A percentile compares a stretch with the other conserved stretches of the same genome.
phyloP scores from a whole-genome alignment of 2,113 vertebrate genomes.

The Crotalus helleri region DNA sequence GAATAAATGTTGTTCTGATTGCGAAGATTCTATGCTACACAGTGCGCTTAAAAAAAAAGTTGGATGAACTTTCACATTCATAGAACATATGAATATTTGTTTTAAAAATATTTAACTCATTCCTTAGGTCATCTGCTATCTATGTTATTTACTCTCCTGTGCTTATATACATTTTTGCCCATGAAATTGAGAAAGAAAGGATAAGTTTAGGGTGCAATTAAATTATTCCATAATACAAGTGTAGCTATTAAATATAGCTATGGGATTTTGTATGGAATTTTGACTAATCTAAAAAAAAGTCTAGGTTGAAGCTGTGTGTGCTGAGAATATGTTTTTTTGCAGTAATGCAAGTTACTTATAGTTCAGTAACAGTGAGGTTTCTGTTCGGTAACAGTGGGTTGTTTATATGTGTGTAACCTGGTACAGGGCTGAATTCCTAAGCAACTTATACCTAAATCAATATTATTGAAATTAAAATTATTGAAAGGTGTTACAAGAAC shows the following conservation, averaged over 20 bases:
- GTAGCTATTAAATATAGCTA: constrained; percentile 38
- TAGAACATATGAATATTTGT: not conserved
- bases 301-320: constrained; percentile 47
- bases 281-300: constrained; percentile 35
- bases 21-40: not conserved
- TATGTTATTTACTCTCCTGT: constrained; percentile 29
- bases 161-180: constrained; percentile 16
- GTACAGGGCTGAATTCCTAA: not conserved
- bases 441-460: not conserved
- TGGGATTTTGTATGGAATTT: constrained; percentile 29
- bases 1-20: not conserved
- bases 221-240: constrained; percentile 14
- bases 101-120: constrained; percentile 13
- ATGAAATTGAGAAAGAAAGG: not conserved
- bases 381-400: not conserved
- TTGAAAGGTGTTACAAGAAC: constrained; percentile 48
- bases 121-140: constrained; percentile 10
- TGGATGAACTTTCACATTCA: not conserved
- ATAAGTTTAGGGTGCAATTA: constrained; percentile 7
- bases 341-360: constrained; percentile 52
- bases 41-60: not conserved
- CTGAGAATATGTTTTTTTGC: constrained; percentile 41
- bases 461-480: not conserved
- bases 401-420: not conserved
- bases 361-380: not conserved